Evolutionary conservation across 1,140 invertebrate species (phyloP).

Genomic region (Steinernema khuongi): DNA sequence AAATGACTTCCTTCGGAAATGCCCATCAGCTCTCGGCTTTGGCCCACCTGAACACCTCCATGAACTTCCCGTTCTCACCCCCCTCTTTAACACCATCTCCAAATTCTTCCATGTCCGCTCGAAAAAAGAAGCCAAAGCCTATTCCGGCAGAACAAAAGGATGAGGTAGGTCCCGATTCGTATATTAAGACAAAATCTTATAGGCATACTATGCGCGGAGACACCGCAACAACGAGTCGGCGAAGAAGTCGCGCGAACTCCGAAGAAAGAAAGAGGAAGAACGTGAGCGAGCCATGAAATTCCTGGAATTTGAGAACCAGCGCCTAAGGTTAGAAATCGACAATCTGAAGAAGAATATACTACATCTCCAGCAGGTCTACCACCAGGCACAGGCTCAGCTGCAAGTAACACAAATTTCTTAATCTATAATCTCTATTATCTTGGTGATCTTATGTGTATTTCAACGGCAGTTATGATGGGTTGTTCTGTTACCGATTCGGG

Average conservation of each 20-base stretch:
- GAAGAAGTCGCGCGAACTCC: constrained; percentile 1
- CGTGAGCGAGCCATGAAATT: background rate
- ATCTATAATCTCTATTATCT: background rate
- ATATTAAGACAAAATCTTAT: background rate
- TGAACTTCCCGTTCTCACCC: constrained; percentile 8
- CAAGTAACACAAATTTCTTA: background rate
- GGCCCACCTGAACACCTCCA: constrained; percentile 4
- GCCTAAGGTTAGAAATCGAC: background rate
- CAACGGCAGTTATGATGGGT: background rate
- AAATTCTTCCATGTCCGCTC: background rate
- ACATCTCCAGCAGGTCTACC: background rate
- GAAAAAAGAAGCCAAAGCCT: constrained; percentile 7
- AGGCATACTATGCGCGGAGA: background rate
- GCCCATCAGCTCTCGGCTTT: background rate
- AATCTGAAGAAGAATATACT: background rate
- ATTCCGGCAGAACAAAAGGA: background rate
- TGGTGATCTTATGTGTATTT: background rate
- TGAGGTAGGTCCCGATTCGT: background rate
- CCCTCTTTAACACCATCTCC: background rate
- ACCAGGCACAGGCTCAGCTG: background rate
- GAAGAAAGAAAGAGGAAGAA: background rate
- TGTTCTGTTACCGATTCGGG: background rate
- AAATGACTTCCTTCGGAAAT: background rate
- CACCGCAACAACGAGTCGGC: constrained; percentile 6
- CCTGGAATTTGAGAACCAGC: background rate